Conservation (phyloP, 1,140 invertebrate species). For the Drosophila parabipectinata region DNA sequence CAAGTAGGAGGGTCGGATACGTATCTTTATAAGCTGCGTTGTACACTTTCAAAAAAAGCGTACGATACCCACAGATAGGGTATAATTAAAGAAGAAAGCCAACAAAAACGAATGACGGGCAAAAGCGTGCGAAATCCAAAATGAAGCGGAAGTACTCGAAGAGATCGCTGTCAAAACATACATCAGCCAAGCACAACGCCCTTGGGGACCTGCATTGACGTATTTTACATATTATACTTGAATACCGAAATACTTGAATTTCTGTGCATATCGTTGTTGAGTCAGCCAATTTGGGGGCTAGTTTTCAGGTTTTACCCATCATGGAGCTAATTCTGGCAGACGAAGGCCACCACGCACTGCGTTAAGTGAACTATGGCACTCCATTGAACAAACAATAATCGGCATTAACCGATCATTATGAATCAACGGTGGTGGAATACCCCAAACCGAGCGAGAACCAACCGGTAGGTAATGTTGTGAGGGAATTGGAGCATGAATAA, state of each 20-base stretch:
- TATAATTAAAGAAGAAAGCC: constrained; percentile 72
- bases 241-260: background rate
- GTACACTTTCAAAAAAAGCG: too few relatives aligned
- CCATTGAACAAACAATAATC: constrained; percentile 45
- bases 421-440: constrained; percentile 44
- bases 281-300: constrained; percentile 30
- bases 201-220: constrained; percentile 51
- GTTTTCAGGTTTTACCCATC: constrained; percentile 57
- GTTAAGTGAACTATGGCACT: constrained; percentile 51
- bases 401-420: constrained; percentile 43
- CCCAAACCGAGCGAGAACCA: constrained; percentile 41
- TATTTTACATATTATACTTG: constrained; percentile 8
- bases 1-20: too few relatives aligned
- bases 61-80: background rate
- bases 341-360: constrained; percentile 65
- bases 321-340: constrained; percentile 47
- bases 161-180: constrained; percentile 25
- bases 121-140: constrained; percentile 71
- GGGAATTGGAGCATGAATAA: constrained; percentile 72
- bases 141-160: constrained; percentile 58
- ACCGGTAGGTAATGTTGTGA: constrained; percentile 1
- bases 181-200: constrained; percentile 53
- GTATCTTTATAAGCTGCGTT: too few relatives aligned
- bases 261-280: constrained; percentile 30
- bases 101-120: constrained; percentile 23